Evolutionary conservation across 2,113 vertebrate species (phyloP), one percentile per base, ranked within the genome.

Genomic region (Clupea harengus): DNA sequence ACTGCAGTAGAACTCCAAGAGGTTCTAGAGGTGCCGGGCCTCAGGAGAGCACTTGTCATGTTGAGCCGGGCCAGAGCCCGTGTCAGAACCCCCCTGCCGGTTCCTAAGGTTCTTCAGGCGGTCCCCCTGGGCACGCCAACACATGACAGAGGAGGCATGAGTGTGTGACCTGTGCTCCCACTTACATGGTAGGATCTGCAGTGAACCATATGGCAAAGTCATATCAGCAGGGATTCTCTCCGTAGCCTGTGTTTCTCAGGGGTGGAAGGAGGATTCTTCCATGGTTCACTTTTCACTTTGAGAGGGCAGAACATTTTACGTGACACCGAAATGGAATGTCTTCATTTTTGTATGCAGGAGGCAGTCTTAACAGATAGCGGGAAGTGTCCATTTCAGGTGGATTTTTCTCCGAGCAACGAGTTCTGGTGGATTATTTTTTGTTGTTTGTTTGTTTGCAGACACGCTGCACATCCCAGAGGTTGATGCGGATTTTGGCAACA

Each of bases 41-140:
- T 3, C 64, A 72, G 64, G 64, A 32, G 64, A 72, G 64, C 64
- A 13, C 64, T 72, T 72, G 64, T 72, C 64, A 72, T 72, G 64
- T 32, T 9, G 64, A 72, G 54, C 54, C 18, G 20, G 54, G 54
- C 54, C 54, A 60, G 54, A 20, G 54, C 18, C 18, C 18, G 18
- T 6, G 0, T 22, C 54, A 60, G 20, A 60, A 60, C 4, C 54
- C 4, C 18, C 18, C 54, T 20, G 2, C 54, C 54, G 25, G 64
- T 13, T 72, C 64, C 3, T 2, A 13, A 72, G 7, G 64, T 32
- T 32, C 64, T 32, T 4, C 25, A 13, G 28, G 64, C 9, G 64
- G 6, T 67, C 60, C 22, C 60, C 3, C n/a, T 72, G 64, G n/a
- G 25, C 3, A 3, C 9, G 28, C 8, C 9, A 72, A n/a, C 7